Conservation (phyloP, 1,140 invertebrate species). For the Patella vulgata region DNA sequence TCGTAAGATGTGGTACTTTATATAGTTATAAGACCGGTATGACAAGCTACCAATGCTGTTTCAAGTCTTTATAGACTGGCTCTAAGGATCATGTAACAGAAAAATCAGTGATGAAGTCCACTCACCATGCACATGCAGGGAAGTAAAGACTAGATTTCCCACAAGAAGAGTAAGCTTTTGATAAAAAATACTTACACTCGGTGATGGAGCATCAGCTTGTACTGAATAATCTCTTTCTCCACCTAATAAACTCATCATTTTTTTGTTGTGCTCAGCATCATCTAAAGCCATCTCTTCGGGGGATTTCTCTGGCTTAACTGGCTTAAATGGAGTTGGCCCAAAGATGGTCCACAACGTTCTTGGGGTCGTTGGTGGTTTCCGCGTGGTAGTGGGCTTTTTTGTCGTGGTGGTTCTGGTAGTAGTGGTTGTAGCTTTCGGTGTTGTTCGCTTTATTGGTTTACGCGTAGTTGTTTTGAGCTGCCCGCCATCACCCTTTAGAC, state of each 20-base stretch:
- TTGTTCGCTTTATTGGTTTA: not conserved
- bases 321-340: not conserved
- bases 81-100: too few species aligned
- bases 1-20: too few species aligned
- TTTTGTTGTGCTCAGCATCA: not conserved
- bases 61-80: too few species aligned
- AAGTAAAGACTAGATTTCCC: too few species aligned
- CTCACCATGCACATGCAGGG: too few species aligned
- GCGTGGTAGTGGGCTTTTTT: not conserved
- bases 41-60: too few species aligned
- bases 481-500: not conserved
- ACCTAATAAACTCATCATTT: not conserved
- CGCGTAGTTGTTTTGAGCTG: not conserved
- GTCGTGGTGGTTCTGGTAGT: constrained; percentile 9
- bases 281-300: not conserved
- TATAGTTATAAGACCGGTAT: too few species aligned
- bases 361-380: not conserved
- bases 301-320: not conserved
- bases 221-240: not conserved
- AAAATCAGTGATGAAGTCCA: too few species aligned
- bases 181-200: too few species aligned
- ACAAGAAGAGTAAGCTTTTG: too few species aligned
- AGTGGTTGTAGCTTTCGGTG: constrained; percentile 4
- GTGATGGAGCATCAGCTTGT: not conserved
- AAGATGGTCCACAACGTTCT: too few species aligned